Base-by-base conservation (phyloP, 2,113 vertebrate species). In the Harpagus bidentatus region DNA sequence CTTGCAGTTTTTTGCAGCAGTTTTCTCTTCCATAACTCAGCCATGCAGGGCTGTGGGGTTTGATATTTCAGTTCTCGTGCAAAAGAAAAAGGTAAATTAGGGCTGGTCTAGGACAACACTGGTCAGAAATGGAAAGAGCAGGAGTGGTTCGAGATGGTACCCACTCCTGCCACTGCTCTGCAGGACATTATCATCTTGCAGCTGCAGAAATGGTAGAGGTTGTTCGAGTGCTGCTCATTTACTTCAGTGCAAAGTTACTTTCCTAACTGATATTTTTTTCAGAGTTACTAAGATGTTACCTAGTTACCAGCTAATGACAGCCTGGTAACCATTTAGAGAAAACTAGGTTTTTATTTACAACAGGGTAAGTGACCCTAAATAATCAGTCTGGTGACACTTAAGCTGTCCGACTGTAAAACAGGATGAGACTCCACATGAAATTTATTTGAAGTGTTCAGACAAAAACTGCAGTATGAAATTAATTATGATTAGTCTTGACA, bases 301-400 rank as follows among this genome's bases (percentile, higher is more conserved):
- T 90, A 88, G 88, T 52, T 95, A 93, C 88, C 82, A 88, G 88
- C 13, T 7, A 65, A 72, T 83, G 74, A 69, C 31, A 93, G 79
- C 76, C 79, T 73, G 58, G 88, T 63, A 95, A 93, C 62, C 58
- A 17, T 48, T 63, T 55, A 61, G 65, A 88, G 82, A 86, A 86
- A 80, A 40, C 36, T 11, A 47, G 53, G 26, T 3, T 45, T 90
- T 91, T 90, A 48, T 23, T 92, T 69, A 63, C 7, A 1, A n/a
- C 45, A 38, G 53, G 45, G 22, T 42, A 62, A 74, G 38, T 52
- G 77, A 82, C 69, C 40, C 77, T n/a, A 42, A 81, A 16, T 14
- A 56, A 17, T 52, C 31, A 47, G 47, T 17, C 61, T 58, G 65
- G 47, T 62, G 55, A 55, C 78, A 56, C 70, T 31, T 16, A 16